phyloP scores from a whole-genome alignment of 2,113 vertebrate genomes.

The Grammomys surdaster region DNA sequence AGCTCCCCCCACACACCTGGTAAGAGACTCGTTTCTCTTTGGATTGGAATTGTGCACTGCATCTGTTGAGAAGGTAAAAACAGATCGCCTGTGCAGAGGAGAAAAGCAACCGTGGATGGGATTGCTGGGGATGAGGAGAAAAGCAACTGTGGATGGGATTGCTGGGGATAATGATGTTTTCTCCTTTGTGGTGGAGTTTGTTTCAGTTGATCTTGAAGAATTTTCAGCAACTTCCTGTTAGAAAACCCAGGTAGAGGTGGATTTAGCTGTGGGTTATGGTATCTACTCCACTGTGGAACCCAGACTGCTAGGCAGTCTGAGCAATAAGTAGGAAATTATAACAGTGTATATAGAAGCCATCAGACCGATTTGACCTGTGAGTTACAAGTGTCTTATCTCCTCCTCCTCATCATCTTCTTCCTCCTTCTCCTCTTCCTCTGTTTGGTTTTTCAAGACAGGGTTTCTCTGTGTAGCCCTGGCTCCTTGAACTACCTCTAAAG shows the following conservation, averaged over 20 bases:
- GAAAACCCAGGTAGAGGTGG: neutral
- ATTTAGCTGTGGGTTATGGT: neutral
- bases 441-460: neutral
- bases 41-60: neutral
- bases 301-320: neutral
- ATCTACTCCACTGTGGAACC: neutral
- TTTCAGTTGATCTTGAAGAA: neutral
- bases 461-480: neutral
- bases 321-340: neutral
- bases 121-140: neutral
- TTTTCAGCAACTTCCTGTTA: conserved; percentile 6
- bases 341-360: neutral
- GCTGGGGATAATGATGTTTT: neutral
- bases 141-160: neutral
- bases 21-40: neutral
- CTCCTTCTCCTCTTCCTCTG: too few relatives aligned
- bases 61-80: conserved; percentile 25
- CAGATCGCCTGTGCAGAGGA: neutral
- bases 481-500: neutral
- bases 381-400: neutral
- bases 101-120: neutral
- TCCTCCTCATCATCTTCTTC: neutral
- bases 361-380: neutral
- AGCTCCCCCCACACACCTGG: too few relatives aligned
- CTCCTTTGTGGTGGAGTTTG: neutral